These are phyloP conservation scores for Lerema accius DNA, from an alignment of 1,140 invertebrate genomes.

Conservation along the genomic window DNA sequence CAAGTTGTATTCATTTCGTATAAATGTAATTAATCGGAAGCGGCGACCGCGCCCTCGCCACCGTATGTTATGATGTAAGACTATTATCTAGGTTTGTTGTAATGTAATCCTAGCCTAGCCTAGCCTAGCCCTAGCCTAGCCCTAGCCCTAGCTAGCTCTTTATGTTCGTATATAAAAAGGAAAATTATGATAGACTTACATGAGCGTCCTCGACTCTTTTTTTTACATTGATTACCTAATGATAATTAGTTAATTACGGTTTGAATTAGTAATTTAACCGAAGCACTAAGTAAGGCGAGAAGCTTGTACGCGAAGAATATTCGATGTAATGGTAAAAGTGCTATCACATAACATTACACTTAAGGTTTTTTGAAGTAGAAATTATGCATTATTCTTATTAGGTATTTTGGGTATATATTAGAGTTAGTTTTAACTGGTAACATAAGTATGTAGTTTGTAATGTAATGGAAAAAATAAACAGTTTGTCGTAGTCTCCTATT, in stretches of 20 bases:
- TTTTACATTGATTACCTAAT: constrained; percentile 71
- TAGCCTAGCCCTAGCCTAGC: constrained; percentile 60
- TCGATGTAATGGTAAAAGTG: constrained; percentile 73
- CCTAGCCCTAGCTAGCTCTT: constrained; percentile 49
- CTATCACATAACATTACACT: constrained; percentile 75
- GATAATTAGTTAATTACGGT: constrained; percentile 85
- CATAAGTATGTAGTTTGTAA: constrained; percentile 81
- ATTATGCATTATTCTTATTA: constrained; percentile 82
- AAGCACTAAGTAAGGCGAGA: constrained; percentile 78
- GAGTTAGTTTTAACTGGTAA: constrained; percentile 81
- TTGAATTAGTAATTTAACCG: constrained; percentile 82
- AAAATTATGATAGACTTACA: constrained; percentile 83
- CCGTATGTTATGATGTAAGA: constrained; percentile 71
- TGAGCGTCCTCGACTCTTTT: constrained; percentile 76
- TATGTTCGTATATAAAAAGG: constrained; percentile 82
- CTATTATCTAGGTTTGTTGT: constrained; percentile 79
- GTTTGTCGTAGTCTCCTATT: constrained; percentile 82
- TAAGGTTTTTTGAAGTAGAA: constrained; percentile 78
- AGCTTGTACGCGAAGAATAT: constrained; percentile 73
- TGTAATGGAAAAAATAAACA: constrained; percentile 79
- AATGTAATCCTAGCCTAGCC: constrained; percentile 65
- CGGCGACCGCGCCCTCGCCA: constrained; percentile 68
- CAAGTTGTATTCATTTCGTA: constrained; percentile 76
- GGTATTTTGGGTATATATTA: constrained; percentile 83
- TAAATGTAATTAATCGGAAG: constrained; percentile 77